Percentiles rank a stretch among this genome's conserved stretches.
Conservation (phyloP, 92 coral and sea anemone species). For the Hydrozoanthus gracilis region DNA sequence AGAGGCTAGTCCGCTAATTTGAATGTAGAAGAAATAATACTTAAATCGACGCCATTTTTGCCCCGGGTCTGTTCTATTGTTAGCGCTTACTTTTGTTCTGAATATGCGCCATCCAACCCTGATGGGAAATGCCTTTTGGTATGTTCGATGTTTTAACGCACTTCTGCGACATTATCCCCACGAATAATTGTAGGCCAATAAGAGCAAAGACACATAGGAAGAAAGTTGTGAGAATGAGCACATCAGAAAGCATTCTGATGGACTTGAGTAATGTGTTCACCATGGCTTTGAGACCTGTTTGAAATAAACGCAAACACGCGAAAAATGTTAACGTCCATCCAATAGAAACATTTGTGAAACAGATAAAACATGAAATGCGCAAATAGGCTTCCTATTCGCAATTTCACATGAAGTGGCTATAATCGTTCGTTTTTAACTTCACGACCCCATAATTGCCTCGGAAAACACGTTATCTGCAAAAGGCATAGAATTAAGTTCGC, state of each 20-base stretch:
- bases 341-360: no score
- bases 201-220: slow-evolving; percentile 98
- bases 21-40: no score
- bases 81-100: slow-evolving; percentile 59
- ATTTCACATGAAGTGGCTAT: no score
- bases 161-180: slow-evolving; percentile 85
- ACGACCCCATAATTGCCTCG: no score
- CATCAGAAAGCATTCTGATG: slow-evolving; percentile 99
- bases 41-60: not conserved
- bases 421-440: no score
- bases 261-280: slow-evolving; percentile 98
- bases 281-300: slow-evolving; percentile 97
- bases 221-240: slow-evolving; percentile 92
- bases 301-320: slow-evolving; percentile 11
- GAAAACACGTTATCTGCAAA: no score
- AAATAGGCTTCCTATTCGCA: no score
- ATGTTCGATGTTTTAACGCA: slow-evolving; percentile 72
- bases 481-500: no score
- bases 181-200: slow-evolving; percentile 96
- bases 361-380: no score
- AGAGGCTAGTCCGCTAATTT: no score
- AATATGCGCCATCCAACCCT: slow-evolving; percentile 33
- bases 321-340: not conserved
- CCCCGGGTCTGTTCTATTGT: no score
- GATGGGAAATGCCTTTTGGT: slow-evolving; percentile 49